Base-by-base conservation (phyloP, 2,113 vertebrate species). In the Melanostigma gelatinosum region DNA sequence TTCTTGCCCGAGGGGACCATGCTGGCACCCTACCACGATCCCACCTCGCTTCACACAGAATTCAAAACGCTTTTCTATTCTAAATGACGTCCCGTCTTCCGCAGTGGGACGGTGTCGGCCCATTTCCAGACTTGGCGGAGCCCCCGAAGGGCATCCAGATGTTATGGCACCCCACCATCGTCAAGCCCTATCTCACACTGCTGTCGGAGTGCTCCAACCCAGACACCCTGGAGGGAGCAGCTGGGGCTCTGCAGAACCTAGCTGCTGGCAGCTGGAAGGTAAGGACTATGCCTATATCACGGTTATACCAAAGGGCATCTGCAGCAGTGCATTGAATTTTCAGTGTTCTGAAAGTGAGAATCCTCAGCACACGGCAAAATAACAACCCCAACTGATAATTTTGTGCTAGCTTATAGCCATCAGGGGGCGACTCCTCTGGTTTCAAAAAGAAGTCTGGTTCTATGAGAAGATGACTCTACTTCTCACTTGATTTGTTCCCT, bases 201-300 rank as follows among this genome's bases (percentile, higher is more conserved):
- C 96, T 99, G 88, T 98, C 97, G 77, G 97, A 98, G 94, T 98
- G 97, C 96, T 98, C 97, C 87, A 99, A 99, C 89, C 96, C 97
- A 87, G 97, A 99, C 94, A 99, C 97, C 0, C 95, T 99, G 94
- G 97, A 99, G 95, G 97, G 97, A 71, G 97, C 97, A 27, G 97
- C 97, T 48, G 97, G 97, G 61, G 97, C 97, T 86, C 94, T 99
- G 92, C 97, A 99, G 94, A 99, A 99, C 93, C 94, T 99, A 90
- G 97, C 97, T 88, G 97, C 97, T 83, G 97, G 97, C 89, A 98
- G 97, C 91, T 99, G 97, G 97, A 99, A 98, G 97, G 97, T 98
- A 96, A 86, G 96, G 84, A 87, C 67, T 50, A 54, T 66, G 52
- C 67, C 67, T 68, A 16, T 44, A 20, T 70, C 64, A 48, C 81